Conservation (phyloP, 2,888 invertebrate species). For the Dorcus parallelipipedus region DNA sequence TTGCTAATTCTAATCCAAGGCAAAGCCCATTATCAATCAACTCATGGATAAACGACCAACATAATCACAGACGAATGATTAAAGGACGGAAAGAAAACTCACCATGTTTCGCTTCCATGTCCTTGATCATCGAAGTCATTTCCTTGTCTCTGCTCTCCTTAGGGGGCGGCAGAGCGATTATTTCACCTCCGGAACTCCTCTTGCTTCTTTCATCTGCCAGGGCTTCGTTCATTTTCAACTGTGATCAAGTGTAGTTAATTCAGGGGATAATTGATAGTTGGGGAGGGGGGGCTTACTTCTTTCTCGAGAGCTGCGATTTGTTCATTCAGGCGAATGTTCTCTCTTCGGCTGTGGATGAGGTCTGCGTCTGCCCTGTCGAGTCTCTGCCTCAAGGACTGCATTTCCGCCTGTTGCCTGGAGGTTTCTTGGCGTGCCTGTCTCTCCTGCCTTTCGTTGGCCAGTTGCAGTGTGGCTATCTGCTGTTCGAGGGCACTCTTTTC, state of each 20-base stretch:
- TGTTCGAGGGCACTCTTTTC: conserved; percentile 78
- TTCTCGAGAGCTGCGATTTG: conserved; percentile 77
- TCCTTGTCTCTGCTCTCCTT: conserved; percentile 58
- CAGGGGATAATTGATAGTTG: too few relatives aligned
- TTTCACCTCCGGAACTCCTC: conserved; percentile 30
- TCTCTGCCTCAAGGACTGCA: conserved; percentile 69
- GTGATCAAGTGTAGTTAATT: not conserved
- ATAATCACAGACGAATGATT: not conserved
- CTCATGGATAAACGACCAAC: conserved; percentile 41
- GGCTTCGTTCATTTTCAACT: conserved; percentile 44
- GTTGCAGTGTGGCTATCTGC: conserved; percentile 68
- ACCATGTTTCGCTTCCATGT: conserved; percentile 84
- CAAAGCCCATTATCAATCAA: conserved; percentile 32
- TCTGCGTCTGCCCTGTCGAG: conserved; percentile 79
- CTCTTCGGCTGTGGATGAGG: conserved; percentile 73
- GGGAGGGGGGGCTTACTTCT: conserved; percentile 56
- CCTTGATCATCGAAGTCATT: conserved; percentile 68
- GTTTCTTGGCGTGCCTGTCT: conserved; percentile 74
- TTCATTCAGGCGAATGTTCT: conserved; percentile 74
- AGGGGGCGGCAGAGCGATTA: conserved; percentile 39
- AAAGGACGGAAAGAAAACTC: conserved; percentile 40
- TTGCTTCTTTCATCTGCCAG: conserved; percentile 42
- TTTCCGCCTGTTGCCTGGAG: conserved; percentile 72
- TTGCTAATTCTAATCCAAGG: not conserved
- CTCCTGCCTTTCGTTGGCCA: conserved; percentile 65